Percentiles rank a stretch among this genome's conserved stretches.
These are phyloP conservation scores for Syngnathus typhle DNA, from an alignment of 2,113 vertebrate species.

Conservation along the genomic window DNA sequence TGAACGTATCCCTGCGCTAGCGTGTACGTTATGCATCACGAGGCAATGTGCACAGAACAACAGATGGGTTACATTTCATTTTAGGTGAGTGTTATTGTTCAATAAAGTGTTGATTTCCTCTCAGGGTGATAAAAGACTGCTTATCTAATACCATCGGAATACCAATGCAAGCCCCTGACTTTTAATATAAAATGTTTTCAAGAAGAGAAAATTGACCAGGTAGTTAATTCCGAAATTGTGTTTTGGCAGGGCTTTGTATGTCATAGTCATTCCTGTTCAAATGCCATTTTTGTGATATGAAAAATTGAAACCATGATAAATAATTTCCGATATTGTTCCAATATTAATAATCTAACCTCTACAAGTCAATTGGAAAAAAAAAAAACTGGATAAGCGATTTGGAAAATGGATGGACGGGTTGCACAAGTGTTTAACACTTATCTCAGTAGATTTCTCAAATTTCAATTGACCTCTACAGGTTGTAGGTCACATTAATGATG, in stretches of 20 bases:
- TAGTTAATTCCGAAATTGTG: conserved; percentile 32
- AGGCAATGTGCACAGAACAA: conserved; percentile 73
- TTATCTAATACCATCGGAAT: conserved; percentile 24
- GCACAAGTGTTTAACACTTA: no score
- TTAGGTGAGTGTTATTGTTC: conserved; percentile 39
- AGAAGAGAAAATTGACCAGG: conserved; percentile 3
- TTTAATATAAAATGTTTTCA: conserved; percentile 14
- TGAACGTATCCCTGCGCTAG: conserved; percentile 70
- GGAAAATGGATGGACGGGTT: no score
- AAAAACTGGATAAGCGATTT: no score
- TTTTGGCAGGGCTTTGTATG: conserved; percentile 41
- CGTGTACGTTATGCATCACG: conserved; percentile 65
- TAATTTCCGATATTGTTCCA: no score
- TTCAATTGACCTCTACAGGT: no score
- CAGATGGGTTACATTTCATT: conserved; percentile 60
- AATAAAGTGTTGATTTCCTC: conserved; percentile 52
- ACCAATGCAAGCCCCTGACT: not conserved
- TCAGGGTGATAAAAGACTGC: conserved; percentile 43
- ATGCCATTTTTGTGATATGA: not conserved
- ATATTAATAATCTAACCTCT: no score
- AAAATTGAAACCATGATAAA: not conserved
- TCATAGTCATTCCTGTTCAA: not conserved
- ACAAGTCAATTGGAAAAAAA: no score
- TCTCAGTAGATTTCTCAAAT: no score
- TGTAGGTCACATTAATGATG: no score